phyloP scores from a whole-genome alignment of 2,113 vertebrate species.

The Anser cygnoides region DNA sequence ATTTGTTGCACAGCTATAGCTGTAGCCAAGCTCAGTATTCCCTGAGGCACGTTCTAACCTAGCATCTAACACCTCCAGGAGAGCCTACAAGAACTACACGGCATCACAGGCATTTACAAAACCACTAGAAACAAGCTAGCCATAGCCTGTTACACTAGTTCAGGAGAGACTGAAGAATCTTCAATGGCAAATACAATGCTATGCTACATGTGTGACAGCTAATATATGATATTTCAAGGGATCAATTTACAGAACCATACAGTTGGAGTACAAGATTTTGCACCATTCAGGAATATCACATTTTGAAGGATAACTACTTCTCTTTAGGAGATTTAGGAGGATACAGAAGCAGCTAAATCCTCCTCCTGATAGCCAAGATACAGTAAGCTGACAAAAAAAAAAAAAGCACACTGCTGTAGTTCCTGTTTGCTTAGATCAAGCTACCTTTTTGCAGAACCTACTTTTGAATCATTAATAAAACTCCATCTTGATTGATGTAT shows the following conservation, averaged over 20 bases:
- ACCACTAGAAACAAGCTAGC: background rate
- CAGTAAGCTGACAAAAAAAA: background rate
- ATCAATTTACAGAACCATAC: background rate
- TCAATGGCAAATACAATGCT: background rate
- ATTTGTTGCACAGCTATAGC: background rate
- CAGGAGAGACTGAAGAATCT: background rate
- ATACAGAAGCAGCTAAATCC: background rate
- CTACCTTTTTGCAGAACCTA: background rate
- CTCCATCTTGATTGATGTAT: background rate
- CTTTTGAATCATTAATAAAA: constrained; percentile 26
- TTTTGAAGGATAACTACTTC: background rate
- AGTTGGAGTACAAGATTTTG: background rate
- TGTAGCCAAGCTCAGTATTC: background rate
- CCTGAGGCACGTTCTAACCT: background rate
- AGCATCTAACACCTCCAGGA: background rate
- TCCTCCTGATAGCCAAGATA: background rate
- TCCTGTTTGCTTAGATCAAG: background rate
- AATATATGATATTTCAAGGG: background rate
- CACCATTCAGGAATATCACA: background rate
- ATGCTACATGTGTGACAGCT: background rate
- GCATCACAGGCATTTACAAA: fast-evolving
- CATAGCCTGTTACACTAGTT: background rate
- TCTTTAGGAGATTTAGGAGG: background rate
- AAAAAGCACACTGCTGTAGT: background rate
- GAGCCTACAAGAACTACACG: background rate